phyloP scores from a whole-genome alignment of 2,888 invertebrate genomes.

The Phania funesta region DNA sequence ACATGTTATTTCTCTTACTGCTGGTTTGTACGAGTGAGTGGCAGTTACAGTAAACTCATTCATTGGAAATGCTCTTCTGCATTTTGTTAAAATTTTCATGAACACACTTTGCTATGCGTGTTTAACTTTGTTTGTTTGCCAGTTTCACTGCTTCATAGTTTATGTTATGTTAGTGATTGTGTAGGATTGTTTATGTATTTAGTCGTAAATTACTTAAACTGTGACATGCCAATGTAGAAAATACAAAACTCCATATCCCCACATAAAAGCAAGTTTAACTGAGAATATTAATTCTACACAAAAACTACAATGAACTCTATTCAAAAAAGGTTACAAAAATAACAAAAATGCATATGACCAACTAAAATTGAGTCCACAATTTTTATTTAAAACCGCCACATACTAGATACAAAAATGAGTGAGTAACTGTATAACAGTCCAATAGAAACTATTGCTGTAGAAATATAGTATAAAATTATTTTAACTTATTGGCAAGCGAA shows the following conservation, averaged over 20 bases:
- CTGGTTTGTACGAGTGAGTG: neutral
- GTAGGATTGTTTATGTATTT: constrained; percentile 3
- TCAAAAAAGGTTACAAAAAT: constrained; percentile 12
- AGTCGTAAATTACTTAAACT: constrained; percentile 64
- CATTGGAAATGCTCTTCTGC: constrained; percentile 24
- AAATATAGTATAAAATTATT: constrained; percentile 7
- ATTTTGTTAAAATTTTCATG: too few species aligned
- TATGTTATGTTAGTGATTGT: constrained; percentile 17
- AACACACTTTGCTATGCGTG: neutral
- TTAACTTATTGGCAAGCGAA: too few species aligned
- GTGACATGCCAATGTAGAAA: constrained; percentile 45
- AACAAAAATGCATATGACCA: neutral
- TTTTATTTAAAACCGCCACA: constrained; percentile 17
- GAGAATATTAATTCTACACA: constrained; percentile 7
- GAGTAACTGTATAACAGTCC: neutral
- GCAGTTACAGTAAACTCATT: constrained; percentile 27
- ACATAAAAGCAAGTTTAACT: constrained; percentile 8
- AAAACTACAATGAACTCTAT: constrained; percentile 33
- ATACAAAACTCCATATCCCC: neutral
- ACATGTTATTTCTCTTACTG: constrained; percentile 5
- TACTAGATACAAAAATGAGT: neutral
- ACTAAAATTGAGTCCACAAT: constrained; percentile 25
- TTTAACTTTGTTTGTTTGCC: constrained; percentile 18
- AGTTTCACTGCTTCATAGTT: constrained; percentile 17
- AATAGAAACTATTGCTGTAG: neutral